These are phyloP conservation scores for Ferdinandea cuprea DNA, from an alignment of 2,888 invertebrate genomes.

Conservation along the genomic window DNA sequence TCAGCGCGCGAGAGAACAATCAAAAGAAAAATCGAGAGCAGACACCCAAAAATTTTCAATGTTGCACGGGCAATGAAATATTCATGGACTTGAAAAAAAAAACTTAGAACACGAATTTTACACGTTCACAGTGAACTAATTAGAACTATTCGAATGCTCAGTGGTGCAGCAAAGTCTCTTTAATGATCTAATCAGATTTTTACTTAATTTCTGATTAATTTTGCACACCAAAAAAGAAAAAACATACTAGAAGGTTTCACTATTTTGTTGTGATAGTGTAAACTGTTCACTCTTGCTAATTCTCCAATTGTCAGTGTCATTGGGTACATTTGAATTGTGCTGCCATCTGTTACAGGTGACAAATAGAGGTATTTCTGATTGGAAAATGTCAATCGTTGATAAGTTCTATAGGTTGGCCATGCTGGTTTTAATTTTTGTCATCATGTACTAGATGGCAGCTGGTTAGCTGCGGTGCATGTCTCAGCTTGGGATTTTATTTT, in stretches of 20 bases:
- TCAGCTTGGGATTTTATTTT: background rate
- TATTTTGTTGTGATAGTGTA: slow-evolving; percentile 71
- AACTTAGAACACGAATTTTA: slow-evolving; percentile 35
- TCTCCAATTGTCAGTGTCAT: slow-evolving; percentile 69
- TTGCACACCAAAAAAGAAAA: slow-evolving; percentile 45
- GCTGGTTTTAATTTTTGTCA: background rate
- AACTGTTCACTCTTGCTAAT: slow-evolving; percentile 61
- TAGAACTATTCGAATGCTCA: background rate
- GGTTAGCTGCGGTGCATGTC: background rate
- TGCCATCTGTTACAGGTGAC: slow-evolving; percentile 36
- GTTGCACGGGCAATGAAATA: slow-evolving; percentile 67
- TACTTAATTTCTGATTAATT: slow-evolving; percentile 25
- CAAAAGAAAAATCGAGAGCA: slow-evolving; percentile 49
- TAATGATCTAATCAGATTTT: background rate
- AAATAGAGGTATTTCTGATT: background rate
- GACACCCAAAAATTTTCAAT: slow-evolving; percentile 74
- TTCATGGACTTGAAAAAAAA: slow-evolving; percentile 51
- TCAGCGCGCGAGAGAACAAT: slow-evolving; percentile 45
- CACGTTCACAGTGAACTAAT: background rate
- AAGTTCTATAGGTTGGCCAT: slow-evolving; percentile 16
- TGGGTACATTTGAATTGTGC: slow-evolving; percentile 13
- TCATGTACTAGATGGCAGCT: background rate
- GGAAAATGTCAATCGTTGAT: slow-evolving; percentile 6
- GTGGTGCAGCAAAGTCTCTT: background rate
- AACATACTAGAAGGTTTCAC: slow-evolving; percentile 44